Evolutionary conservation across 1,140 invertebrate genomes (phyloP), one percentile per base, ranked within the genome.

Genomic region (Monochamus saltuarius): DNA sequence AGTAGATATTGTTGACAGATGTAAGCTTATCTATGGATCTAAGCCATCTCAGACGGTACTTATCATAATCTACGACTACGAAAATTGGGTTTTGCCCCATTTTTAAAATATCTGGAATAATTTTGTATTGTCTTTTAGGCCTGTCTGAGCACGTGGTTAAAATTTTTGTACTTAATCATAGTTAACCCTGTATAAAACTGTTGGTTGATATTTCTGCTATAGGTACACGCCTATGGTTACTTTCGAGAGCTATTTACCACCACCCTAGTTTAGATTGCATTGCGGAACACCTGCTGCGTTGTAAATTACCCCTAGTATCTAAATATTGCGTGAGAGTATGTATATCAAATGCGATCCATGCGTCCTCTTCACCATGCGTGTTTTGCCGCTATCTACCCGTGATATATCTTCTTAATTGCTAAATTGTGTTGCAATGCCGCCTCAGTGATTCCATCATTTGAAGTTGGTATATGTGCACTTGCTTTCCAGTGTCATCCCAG

Each of bases 261-360:
- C 36, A 56, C 34, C 29, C 19, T 14, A 22, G 38, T 53, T 45
- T 62, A 57, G 56, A 62, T 52, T 52, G 50, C 61, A 34, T 43
- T 50, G 19, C 50, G 40, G 58, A 64, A 64, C 62, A 64, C 62
- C 62, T 64, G 62, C 62, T 64, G 62, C 62, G 62, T 50, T 55
- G 56, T 64, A 64, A 64, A 64, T 64, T 64, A 64, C 57, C 11
- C 51, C n/a, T 29, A 59, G 62, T 47, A 60, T 60, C 57, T 64
- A 64, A 64, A 64, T 64, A 64, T 64, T 64, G 62, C 62, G 62
- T 64, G 62, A 64, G 62, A 56, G 57, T 59, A 59, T 64, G 61
- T 57, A 64, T 64, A 64, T 64, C 62, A 54, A 60, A 64, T 60
- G 49, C 45, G 58, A 45, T 29, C 58, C 43, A 34, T 6, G 22